Evolutionary conservation across 2,113 vertebrate genomes (phyloP).

Genomic region (Tachysurus fulvidraco): DNA sequence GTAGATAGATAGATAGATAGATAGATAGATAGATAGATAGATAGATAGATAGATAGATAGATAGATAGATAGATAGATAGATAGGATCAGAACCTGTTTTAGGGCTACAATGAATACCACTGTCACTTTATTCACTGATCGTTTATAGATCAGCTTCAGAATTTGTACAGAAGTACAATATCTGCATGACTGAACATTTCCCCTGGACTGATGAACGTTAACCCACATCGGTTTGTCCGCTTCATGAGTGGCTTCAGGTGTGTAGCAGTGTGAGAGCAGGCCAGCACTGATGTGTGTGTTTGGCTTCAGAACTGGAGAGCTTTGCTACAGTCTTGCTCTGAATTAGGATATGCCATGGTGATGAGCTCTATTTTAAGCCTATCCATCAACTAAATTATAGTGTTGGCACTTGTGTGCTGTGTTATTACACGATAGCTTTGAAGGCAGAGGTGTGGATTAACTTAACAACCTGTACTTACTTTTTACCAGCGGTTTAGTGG

Average conservation of each 20-base stretch:
- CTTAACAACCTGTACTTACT: conserved; percentile 2
- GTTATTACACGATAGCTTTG: not conserved
- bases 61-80: too few species aligned
- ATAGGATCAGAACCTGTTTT: not conserved
- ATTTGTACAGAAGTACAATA: too few species aligned
- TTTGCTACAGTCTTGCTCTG: not conserved
- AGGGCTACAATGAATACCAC: not conserved
- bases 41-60: too few species aligned
- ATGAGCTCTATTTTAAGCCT: not conserved
- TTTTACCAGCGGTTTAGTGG: not conserved
- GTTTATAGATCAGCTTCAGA: too few species aligned
- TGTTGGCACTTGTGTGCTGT: not conserved
- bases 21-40: too few species aligned
- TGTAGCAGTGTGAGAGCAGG: not conserved
- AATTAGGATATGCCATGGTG: not conserved
- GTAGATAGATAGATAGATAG: too few species aligned
- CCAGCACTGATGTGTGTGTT: not conserved
- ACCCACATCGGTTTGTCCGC: not conserved
- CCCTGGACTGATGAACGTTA: not conserved
- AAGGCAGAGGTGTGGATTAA: not conserved
- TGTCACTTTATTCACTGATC: not conserved
- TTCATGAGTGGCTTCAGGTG: conserved; percentile 10
- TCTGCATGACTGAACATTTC: too few species aligned
- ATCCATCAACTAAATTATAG: conserved; percentile 10
- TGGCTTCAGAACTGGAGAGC: not conserved